phyloP scores from a whole-genome alignment of 2,797 vertebrate genomes.

The Macrochelys suwanniensis region DNA sequence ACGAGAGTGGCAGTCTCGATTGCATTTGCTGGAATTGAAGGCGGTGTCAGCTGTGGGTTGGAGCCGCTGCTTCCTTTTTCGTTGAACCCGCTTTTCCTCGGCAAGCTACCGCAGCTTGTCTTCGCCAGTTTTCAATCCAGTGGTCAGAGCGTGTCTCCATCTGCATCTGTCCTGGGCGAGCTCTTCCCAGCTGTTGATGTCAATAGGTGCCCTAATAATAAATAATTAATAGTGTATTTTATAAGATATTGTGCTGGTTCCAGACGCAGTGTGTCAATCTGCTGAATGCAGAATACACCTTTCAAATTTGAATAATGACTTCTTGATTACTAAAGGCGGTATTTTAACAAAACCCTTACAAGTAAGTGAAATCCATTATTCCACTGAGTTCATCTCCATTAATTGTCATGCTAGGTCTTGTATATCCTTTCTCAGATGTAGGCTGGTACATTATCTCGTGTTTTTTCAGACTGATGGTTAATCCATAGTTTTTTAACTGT shows the following conservation, averaged over 20 bases:
- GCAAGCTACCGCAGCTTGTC: no score
- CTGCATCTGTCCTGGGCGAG: no score
- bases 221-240: neutral
- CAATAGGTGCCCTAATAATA: no score
- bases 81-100: no score
- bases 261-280: neutral
- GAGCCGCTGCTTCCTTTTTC: no score
- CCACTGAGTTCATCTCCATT: constrained; percentile 61
- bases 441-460: constrained; percentile 65
- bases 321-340: constrained; percentile 43
- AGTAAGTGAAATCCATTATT: constrained; percentile 77
- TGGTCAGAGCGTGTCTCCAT: no score
- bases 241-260: neutral
- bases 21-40: no score
- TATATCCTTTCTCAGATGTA: constrained; percentile 54
- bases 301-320: constrained; percentile 63
- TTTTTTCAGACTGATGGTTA: constrained; percentile 62
- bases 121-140: no score
- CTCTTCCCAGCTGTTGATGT: no score
- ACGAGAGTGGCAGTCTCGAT: no score
- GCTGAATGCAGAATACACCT: constrained; percentile 44
- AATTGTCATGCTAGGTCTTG: constrained; percentile 68
- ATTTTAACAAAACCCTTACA: constrained; percentile 68
- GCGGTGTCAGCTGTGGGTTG: no score
- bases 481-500: constrained; percentile 75